Percentiles rank a stretch among this genome's conserved stretches.
Evolutionary conservation across 2,888 invertebrate species (phyloP).

Genomic region (Caprella mutica): DNA sequence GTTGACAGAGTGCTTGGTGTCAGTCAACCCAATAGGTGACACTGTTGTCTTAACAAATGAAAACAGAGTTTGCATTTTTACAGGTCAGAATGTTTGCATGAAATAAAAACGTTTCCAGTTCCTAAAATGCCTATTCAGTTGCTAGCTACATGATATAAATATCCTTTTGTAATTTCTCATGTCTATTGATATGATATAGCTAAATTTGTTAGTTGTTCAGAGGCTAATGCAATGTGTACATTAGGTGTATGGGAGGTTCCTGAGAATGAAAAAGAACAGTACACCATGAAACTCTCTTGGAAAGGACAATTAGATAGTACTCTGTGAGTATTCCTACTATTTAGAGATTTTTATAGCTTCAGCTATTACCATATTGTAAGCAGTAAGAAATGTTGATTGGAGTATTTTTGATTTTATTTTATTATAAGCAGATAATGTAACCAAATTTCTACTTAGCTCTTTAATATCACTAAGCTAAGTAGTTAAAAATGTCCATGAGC

Average conservation of each 20-base stretch:
- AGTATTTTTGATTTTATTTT: background rate
- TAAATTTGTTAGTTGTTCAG: no score
- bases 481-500: conserved; percentile 15
- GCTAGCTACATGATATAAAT: background rate
- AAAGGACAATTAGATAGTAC: background rate
- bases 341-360: background rate
- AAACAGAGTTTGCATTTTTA: conserved; percentile 53
- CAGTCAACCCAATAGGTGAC: conserved; percentile 62
- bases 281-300: background rate
- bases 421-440: background rate
- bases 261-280: conserved; percentile 1
- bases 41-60: conserved; percentile 55
- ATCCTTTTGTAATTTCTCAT: background rate
- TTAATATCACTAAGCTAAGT: no score
- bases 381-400: background rate
- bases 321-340: background rate
- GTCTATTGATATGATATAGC: no score
- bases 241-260: conserved; percentile 9
- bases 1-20: conserved; percentile 55
- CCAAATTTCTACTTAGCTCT: no score
- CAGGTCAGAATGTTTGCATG: no score
- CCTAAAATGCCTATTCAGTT: no score
- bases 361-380: background rate
- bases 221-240: no score
- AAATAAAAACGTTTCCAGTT: no score